These are phyloP conservation scores for Mactromeris polynyma DNA, from an alignment of 2,888 invertebrate species.

Conservation along the genomic window DNA sequence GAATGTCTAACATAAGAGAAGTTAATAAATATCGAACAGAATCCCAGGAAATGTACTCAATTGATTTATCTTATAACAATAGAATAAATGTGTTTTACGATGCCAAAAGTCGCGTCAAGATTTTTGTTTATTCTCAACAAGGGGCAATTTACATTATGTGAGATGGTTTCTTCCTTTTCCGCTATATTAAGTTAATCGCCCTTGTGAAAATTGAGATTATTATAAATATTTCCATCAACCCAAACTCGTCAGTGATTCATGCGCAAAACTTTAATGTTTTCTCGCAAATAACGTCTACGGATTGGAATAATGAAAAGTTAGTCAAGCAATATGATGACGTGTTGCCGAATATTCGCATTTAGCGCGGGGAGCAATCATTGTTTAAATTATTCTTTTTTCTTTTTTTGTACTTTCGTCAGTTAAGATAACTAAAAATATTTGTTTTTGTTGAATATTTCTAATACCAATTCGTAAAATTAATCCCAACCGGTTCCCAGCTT, in stretches of 20 bases:
- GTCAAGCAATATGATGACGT: neutral
- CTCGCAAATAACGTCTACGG: conserved; percentile 3
- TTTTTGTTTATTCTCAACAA: conserved; percentile 31
- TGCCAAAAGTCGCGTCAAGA: conserved; percentile 61
- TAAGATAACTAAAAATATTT: neutral
- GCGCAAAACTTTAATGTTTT: neutral
- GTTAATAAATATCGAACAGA: conserved; percentile 50
- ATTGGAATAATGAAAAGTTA: conserved; percentile 3
- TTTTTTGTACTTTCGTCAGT: neutral
- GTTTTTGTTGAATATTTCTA: neutral
- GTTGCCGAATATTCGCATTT: neutral
- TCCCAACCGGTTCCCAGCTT: neutral
- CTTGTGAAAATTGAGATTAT: neutral
- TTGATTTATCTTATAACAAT: conserved; percentile 62
- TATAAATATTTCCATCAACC: conserved; percentile 21
- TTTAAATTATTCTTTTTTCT: neutral
- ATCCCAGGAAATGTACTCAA: conserved; percentile 50
- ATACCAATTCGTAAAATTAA: neutral
- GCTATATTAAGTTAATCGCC: conserved; percentile 42
- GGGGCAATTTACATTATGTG: conserved; percentile 48
- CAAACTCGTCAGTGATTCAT: conserved; percentile 14
- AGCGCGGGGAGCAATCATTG: neutral
- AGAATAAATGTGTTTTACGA: conserved; percentile 56
- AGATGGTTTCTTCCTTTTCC: conserved; percentile 21
- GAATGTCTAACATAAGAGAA: conserved; percentile 37